phyloP scores from a whole-genome alignment of 1,140 invertebrate genomes.

The Oreohelix idahoensis region DNA sequence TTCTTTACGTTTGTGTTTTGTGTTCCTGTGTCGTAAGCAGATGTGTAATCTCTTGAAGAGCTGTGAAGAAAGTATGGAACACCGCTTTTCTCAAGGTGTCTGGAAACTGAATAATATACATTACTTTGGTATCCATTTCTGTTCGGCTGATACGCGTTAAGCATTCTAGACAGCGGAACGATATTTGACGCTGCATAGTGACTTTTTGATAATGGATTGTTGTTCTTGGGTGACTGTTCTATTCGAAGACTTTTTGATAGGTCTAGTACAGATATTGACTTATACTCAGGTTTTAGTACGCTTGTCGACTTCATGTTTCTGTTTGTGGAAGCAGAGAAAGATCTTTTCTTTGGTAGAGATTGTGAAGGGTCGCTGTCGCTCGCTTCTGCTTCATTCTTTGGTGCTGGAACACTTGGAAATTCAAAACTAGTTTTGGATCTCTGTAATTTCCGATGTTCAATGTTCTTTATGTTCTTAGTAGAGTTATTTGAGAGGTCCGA shows the following conservation, averaged over 20 bases:
- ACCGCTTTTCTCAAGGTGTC: slow-evolving; percentile 10
- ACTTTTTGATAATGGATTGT: background rate
- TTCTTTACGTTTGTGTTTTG: background rate
- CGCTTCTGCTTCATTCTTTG: background rate
- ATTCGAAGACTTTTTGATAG: background rate
- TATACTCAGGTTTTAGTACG: background rate
- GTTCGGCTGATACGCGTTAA: slow-evolving; percentile 2
- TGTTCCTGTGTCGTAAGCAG: background rate
- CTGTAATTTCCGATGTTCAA: background rate
- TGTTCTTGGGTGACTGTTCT: background rate
- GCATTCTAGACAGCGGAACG: slow-evolving; percentile 7
- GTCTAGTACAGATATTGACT: background rate
- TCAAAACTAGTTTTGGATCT: background rate
- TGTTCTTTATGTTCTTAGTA: background rate
- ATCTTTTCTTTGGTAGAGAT: background rate
- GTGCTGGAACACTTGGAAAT: background rate
- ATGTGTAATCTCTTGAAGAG: background rate
- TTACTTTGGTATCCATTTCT: background rate
- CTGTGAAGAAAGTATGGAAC: background rate
- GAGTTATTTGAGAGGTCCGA: background rate
- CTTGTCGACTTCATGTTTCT: background rate
- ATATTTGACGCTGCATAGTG: background rate
- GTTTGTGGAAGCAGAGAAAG: background rate
- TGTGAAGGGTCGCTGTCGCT: background rate
- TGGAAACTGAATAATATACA: slow-evolving; percentile 7